A percentile compares a stretch with the other conserved stretches of the same genome.
Evolutionary conservation across 92 coral and sea anemone species (phyloP).

Genomic region (Pocillopora meandrina): DNA sequence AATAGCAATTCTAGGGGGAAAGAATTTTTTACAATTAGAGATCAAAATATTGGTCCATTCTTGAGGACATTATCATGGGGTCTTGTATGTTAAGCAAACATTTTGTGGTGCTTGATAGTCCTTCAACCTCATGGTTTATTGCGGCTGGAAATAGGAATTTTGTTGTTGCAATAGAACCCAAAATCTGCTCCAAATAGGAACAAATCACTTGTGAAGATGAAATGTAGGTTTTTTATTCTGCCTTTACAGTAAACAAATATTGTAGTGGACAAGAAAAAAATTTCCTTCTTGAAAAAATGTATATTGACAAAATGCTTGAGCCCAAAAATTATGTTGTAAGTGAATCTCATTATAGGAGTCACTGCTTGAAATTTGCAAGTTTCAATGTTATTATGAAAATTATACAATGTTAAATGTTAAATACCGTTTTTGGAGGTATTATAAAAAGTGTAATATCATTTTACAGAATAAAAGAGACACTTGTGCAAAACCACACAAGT

Average conservation of each 20-base stretch:
- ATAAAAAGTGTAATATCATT: constrained; percentile 15
- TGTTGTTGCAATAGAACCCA: constrained; percentile 1
- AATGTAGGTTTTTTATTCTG: constrained; percentile 25
- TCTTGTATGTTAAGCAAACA: constrained; percentile 5
- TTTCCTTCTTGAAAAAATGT: background rate
- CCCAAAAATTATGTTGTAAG: background rate
- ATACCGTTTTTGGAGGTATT: background rate
- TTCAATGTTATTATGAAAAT: constrained; percentile 19
- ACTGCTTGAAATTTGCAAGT: constrained; percentile 15
- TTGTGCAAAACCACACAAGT: constrained; percentile 15
- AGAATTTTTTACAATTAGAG: constrained; percentile 12
- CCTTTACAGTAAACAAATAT: constrained; percentile 20
- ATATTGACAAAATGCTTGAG: background rate
- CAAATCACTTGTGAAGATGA: constrained; percentile 21
- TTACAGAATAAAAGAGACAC: constrained; percentile 28
- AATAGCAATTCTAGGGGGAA: constrained; percentile 32
- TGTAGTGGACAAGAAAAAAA: background rate
- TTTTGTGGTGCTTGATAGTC: constrained; percentile 2
- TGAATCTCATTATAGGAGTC: background rate
- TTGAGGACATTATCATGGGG: constrained; percentile 13
- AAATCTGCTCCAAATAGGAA: background rate
- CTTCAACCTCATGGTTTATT: constrained; percentile 3
- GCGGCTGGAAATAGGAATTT: background rate
- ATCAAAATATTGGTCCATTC: constrained; percentile 15
- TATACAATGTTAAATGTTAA: constrained; percentile 20